Percentiles rank a stretch among this genome's conserved stretches.
Conservation (phyloP, 2,888 invertebrate genomes). For the Vandiemenella viatica region DNA sequence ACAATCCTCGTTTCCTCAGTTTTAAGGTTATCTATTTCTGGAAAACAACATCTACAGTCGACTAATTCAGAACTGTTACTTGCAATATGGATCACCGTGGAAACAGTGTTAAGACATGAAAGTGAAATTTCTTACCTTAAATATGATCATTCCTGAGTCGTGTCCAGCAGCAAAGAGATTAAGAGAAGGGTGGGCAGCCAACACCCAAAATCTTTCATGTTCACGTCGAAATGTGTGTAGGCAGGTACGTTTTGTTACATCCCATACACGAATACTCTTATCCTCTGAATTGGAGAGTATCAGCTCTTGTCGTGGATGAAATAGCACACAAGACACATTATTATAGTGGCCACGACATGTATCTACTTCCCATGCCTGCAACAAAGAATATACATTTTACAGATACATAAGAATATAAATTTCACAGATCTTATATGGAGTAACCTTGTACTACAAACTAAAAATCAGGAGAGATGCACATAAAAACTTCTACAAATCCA, state of each 20-base stretch:
- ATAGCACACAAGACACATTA: conserved; percentile 94
- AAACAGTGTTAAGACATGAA: too few species aligned
- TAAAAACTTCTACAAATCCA: too few species aligned
- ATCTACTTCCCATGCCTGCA: conserved; percentile 93
- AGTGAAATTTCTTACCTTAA: conserved; percentile 36
- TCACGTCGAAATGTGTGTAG: conserved; percentile 86
- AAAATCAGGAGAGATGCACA: neutral
- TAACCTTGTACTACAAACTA: too few species aligned
- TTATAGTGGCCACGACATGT: conserved; percentile 99
- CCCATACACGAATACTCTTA: conserved; percentile 96
- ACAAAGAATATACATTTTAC: conserved; percentile 5
- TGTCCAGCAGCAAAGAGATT: conserved; percentile 99
- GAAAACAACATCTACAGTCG: too few species aligned
- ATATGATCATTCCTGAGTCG: conserved; percentile 92
- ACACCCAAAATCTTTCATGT: conserved; percentile 94
- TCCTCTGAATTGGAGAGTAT: conserved; percentile 96
- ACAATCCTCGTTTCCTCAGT: too few species aligned
- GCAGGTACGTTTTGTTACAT: conserved; percentile 87
- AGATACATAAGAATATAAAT: too few species aligned
- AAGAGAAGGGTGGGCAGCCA: conserved; percentile 84
- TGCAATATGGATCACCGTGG: too few species aligned
- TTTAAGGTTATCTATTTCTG: too few species aligned
- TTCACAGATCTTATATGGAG: too few species aligned
- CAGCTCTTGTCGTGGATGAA: conserved; percentile 93
- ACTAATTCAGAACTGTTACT: too few species aligned